Conservation (phyloP, 2,888 invertebrate species). For the Tetranychus piercei region DNA sequence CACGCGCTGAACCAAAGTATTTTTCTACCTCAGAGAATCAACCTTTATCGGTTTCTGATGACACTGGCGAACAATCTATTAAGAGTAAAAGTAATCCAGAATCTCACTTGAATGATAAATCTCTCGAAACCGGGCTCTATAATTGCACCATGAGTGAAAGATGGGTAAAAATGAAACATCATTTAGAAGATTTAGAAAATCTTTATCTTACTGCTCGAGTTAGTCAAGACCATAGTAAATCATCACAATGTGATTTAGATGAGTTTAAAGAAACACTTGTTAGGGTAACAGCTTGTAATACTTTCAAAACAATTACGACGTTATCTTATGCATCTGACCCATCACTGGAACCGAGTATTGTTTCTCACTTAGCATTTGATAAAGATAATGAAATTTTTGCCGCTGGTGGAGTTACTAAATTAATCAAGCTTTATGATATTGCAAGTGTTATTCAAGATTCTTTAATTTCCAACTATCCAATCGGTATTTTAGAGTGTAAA, state of each 20-base stretch:
- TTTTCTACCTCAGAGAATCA: too few species aligned
- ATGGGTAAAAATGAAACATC: constrained; percentile 55
- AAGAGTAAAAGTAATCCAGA: not conserved
- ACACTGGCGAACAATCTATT: too few species aligned
- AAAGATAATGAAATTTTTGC: constrained; percentile 88
- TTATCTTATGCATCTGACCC: constrained; percentile 74
- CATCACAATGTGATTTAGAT: constrained; percentile 30
- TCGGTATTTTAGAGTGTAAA: constrained; percentile 69
- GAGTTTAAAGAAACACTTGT: constrained; percentile 64
- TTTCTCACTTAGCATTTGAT: constrained; percentile 70
- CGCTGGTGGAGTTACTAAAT: constrained; percentile 81
- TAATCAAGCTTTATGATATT: constrained; percentile 79
- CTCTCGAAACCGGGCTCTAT: not conserved
- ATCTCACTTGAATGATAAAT: not conserved
- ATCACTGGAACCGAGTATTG: constrained; percentile 47
- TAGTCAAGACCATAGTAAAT: constrained; percentile 8
- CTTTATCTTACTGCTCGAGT: constrained; percentile 58
- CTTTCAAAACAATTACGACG: constrained; percentile 60
- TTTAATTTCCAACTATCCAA: constrained; percentile 78
- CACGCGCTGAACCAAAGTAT: too few species aligned
- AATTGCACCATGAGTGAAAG: constrained; percentile 44
- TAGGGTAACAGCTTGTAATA: constrained; percentile 61
- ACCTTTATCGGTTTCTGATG: too few species aligned
- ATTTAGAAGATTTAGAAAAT: constrained; percentile 72
- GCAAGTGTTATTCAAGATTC: constrained; percentile 61